Evolutionary conservation across 1,140 invertebrate species (phyloP).

Genomic region (Eriosoma lanigerum): DNA sequence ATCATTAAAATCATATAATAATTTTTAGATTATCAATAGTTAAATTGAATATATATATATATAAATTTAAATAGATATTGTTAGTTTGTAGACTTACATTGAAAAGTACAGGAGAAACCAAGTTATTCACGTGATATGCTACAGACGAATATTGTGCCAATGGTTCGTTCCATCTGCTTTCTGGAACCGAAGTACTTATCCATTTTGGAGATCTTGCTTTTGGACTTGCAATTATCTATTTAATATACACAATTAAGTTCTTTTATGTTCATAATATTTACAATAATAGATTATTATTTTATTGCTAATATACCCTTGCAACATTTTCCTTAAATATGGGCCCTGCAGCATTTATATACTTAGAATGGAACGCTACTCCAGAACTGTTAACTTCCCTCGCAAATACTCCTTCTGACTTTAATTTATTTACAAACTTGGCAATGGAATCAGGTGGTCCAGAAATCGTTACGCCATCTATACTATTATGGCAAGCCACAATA

Average conservation of each 20-base stretch:
- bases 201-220: conserved; percentile 63
- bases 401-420: conserved; percentile 76
- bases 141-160: conserved; percentile 64
- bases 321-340: conserved; percentile 73
- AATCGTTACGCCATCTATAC: conserved; percentile 79
- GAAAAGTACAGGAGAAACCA: conserved; percentile 61
- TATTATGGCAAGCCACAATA: conserved; percentile 85
- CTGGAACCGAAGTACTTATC: conserved; percentile 67
- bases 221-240: conserved; percentile 62
- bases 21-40: too few relatives aligned
- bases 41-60: not conserved
- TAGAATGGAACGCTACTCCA: conserved; percentile 78
- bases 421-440: conserved; percentile 67
- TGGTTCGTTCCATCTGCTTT: conserved; percentile 58
- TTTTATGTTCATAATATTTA: not conserved
- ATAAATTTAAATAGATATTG: too few relatives aligned
- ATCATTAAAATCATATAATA: not conserved
- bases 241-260: not conserved
- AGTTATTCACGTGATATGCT: conserved; percentile 71
- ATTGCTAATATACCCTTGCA: not conserved
- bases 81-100: conserved; percentile 21
- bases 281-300: not conserved
- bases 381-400: conserved; percentile 79
- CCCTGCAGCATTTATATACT: conserved; percentile 63
- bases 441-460: conserved; percentile 78